Evolutionary conservation across 23 tunicate species (phyloP).

Genomic region (Styela clava): DNA sequence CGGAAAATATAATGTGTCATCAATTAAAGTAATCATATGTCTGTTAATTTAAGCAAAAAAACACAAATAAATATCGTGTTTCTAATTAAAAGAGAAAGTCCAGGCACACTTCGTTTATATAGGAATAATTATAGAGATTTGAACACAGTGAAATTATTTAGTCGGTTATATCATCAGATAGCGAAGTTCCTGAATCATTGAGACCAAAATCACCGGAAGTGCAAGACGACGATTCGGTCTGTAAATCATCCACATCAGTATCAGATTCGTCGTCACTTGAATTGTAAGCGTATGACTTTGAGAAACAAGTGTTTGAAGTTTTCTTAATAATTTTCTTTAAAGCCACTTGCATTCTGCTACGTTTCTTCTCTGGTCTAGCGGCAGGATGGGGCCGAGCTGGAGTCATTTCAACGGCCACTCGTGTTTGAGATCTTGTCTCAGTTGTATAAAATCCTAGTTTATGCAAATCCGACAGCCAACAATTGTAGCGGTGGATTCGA

Average conservation of each 20-base stretch:
- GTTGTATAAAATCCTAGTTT: constrained; percentile 84
- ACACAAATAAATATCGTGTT: too few relatives aligned
- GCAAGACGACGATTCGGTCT: not conserved
- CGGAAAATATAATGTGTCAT: too few relatives aligned
- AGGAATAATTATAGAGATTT: too few relatives aligned
- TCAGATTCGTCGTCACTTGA: constrained; percentile 31
- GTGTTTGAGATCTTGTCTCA: constrained; percentile 81
- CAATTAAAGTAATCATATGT: too few relatives aligned
- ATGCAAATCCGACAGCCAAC: constrained; percentile 96
- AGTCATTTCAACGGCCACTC: constrained; percentile 62
- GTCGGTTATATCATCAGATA: constrained; percentile 14
- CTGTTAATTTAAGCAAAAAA: too few relatives aligned
- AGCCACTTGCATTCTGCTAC: constrained; percentile 71
- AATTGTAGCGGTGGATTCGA: constrained; percentile 89
- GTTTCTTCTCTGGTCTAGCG: constrained; percentile 62
- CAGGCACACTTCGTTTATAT: too few relatives aligned
- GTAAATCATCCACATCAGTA: constrained; percentile 29
- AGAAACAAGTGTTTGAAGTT: constrained; percentile 79
- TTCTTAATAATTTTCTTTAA: constrained; percentile 66
- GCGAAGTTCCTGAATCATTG: not conserved
- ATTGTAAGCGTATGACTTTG: constrained; percentile 67
- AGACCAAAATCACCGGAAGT: constrained; percentile 6
- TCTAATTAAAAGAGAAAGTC: too few relatives aligned
- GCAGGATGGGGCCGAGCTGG: constrained; percentile 81
- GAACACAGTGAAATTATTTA: too few relatives aligned